Evolutionary conservation across 2,888 invertebrate species (phyloP).

Genomic region (Blastobasis adustella): DNA sequence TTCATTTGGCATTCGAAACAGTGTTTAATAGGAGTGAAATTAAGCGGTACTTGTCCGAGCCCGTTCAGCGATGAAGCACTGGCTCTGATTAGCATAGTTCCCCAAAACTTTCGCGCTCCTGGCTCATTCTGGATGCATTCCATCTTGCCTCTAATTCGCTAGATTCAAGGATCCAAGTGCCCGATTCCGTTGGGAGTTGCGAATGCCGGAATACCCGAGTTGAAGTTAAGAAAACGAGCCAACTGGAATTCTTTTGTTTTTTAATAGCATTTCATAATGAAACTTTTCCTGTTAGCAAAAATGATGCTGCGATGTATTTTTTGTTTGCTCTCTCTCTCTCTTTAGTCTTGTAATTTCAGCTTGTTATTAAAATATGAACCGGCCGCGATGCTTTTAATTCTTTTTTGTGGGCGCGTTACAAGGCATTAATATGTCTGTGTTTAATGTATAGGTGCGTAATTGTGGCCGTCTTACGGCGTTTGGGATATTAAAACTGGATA

Average conservation of each 20-base stretch:
- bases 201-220: conserved; percentile 3
- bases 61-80: conserved; percentile 26
- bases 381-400: too few relatives aligned
- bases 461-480: too few relatives aligned
- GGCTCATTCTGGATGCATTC: conserved; percentile 25
- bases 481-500: too few relatives aligned
- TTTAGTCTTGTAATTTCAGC: too few relatives aligned
- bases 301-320: background rate
- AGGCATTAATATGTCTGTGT: too few relatives aligned
- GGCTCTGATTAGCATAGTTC: conserved; percentile 34
- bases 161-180: conserved; percentile 24
- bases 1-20: too few relatives aligned
- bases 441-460: too few relatives aligned
- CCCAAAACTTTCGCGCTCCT: conserved; percentile 25
- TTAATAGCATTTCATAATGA: conserved; percentile 9
- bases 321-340: too few relatives aligned
- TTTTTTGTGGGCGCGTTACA: too few relatives aligned
- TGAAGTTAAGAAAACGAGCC: conserved; percentile 8
- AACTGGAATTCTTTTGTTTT: conserved; percentile 6
- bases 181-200: background rate
- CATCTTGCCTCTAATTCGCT: conserved; percentile 21
- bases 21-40: background rate
- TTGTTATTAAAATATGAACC: too few relatives aligned
- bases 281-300: conserved; percentile 8
- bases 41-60: background rate